Conservation (phyloP, 1,140 invertebrate genomes). For the Drosophila tani region DNA sequence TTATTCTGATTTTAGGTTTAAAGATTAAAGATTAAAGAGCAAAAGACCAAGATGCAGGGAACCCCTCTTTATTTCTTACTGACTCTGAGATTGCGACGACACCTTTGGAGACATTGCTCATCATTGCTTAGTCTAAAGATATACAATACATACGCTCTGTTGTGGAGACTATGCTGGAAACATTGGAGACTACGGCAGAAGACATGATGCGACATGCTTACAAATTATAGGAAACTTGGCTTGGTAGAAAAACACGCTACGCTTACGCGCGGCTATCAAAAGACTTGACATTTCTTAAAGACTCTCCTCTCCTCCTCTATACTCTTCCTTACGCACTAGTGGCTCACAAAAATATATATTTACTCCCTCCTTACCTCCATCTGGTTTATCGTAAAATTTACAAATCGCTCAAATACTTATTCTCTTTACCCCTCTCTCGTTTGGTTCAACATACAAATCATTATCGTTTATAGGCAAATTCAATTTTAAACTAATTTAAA, state of each 20-base stretch:
- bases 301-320: constrained; percentile 9
- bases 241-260: constrained; percentile 25
- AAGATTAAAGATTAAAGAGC: constrained; percentile 17
- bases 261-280: constrained; percentile 41
- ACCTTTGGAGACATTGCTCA: constrained; percentile 36
- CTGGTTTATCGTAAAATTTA: constrained; percentile 34
- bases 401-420: constrained; percentile 35
- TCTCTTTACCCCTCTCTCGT: background rate
- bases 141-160: constrained; percentile 30
- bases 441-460: constrained; percentile 21
- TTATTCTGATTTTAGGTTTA: constrained; percentile 8
- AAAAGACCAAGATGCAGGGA: constrained; percentile 21
- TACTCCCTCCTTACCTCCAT: constrained; percentile 22
- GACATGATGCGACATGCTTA: constrained; percentile 38
- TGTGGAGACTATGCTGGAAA: constrained; percentile 20
- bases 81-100: constrained; percentile 7
- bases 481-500: constrained; percentile 71
- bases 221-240: constrained; percentile 60
- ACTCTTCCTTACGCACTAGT: constrained; percentile 43
- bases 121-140: constrained; percentile 49
- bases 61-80: constrained; percentile 1
- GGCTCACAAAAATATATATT: constrained; percentile 62
- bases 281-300: constrained; percentile 59
- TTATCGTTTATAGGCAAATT: constrained; percentile 26
- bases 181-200: constrained; percentile 49